phyloP scores from a whole-genome alignment of 2,797 vertebrate species.

The Intellagama lesueurii region DNA sequence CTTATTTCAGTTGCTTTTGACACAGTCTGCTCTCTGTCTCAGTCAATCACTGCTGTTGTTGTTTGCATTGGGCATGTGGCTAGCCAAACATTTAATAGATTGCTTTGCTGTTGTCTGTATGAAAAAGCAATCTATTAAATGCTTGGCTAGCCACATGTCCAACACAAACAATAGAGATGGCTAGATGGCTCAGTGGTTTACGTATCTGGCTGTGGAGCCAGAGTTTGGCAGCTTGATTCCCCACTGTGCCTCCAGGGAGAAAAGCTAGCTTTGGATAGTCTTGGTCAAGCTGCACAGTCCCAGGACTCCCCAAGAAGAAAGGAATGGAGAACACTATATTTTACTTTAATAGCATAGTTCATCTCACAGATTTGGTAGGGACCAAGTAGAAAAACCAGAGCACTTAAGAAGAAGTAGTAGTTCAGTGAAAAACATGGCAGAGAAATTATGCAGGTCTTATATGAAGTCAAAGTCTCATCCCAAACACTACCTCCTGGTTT shows the following conservation, averaged over 20 bases:
- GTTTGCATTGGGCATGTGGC: neutral
- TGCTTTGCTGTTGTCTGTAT: neutral
- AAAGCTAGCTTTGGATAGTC: no score
- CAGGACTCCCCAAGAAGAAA: no score
- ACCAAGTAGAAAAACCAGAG: neutral
- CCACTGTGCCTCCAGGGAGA: no score
- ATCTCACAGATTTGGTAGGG: neutral
- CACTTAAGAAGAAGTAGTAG: neutral
- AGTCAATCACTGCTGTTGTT: slow-evolving; percentile 4
- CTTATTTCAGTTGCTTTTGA: slow-evolving; percentile 22
- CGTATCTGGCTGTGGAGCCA: no score
- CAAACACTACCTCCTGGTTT: neutral
- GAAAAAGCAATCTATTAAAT: neutral
- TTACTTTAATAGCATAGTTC: neutral
- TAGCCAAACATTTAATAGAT: slow-evolving; percentile 12
- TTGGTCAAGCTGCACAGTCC: no score
- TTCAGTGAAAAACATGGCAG: neutral
- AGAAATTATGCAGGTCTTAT: neutral
- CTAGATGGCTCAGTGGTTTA: no score
- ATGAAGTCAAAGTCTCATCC: neutral
- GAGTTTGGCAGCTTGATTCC: no score
- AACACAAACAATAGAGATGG: neutral
- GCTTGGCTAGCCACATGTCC: neutral
- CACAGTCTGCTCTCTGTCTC: neutral
- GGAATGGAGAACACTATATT: neutral